Evolutionary conservation across 2,113 vertebrate genomes (phyloP), one percentile per base, ranked within the genome.

Genomic region (Notechis scutatus): DNA sequence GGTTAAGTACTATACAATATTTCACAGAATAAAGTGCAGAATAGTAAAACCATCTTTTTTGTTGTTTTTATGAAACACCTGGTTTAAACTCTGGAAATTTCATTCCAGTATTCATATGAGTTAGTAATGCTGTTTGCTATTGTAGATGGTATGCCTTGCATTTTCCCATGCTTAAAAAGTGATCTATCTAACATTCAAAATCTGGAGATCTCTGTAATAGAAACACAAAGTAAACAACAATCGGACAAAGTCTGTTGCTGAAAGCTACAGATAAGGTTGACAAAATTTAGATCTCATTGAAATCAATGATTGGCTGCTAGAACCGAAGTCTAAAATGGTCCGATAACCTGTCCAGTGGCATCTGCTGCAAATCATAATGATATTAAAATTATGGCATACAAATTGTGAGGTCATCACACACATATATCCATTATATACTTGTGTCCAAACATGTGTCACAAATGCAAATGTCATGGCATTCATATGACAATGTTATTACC

Each of bases 1-100:
- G 52, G 42, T 95, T 93, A 94, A 96, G 90, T 64, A 39, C 90
- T 89, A 4, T 4, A 54, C 21, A 81, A 39, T n/a, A 89, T 94
- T 90, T 61, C 91, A 90, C 93, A 89, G 26, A 87, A 94, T 42
- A 92, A 93, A 9, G 3, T 14, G 92, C 85, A 89, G 5, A 92
- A 42, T 39, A n/a, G 47, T 59, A 15, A 88, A 91, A 47, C 50
- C 50, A 12, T 50, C 88, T 64, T 50, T 94, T 93, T 88, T 93
- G 59, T 29, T 92, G 0, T 89, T 93, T 92, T 0, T 92, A 87
- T 39, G 86, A 23, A 81, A 15, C 47, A 42, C 3, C 57, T 47
- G 64, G 61, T 85, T 39, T 90, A 57, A 86, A 90, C 39, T 85
- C 61, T 90, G 24, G 3, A 93, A 93, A 54, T 54, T 26, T 81